Evolutionary conservation across 2,113 vertebrate genomes (phyloP).

Genomic region (Notarius quadriscutis): DNA sequence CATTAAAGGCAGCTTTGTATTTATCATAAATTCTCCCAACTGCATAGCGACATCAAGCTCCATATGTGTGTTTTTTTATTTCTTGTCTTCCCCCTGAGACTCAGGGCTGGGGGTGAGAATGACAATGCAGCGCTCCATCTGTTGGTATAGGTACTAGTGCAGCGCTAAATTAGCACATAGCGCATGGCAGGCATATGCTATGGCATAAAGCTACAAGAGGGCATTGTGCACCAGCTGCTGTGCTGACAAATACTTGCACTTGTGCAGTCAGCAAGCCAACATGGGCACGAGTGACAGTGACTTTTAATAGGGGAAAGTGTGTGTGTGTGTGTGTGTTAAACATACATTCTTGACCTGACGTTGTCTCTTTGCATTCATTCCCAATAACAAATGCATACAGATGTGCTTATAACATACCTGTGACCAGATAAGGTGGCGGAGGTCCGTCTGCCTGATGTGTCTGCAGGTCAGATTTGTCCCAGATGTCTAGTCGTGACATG

Average conservation of each 20-base stretch:
- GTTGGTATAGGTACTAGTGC: conserved; percentile 82
- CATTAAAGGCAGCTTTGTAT: conserved; percentile 75
- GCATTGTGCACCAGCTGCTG: conserved; percentile 93
- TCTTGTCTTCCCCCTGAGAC: conserved; percentile 74
- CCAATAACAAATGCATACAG: neutral
- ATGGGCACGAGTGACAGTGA: conserved; percentile 69
- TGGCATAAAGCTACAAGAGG: conserved; percentile 94
- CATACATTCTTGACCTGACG: neutral
- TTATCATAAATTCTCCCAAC: conserved; percentile 75
- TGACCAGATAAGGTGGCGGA: neutral
- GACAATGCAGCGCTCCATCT: conserved; percentile 95
- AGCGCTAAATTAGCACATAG: conserved; percentile 91
- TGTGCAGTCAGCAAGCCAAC: conserved; percentile 86
- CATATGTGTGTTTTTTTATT: conserved; percentile 95
- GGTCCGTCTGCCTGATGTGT: neutral
- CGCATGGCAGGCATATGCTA: conserved; percentile 94
- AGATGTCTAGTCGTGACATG: conserved; percentile 35
- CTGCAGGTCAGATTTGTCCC: conserved; percentile 22
- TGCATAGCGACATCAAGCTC: conserved; percentile 60
- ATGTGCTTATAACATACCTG: conserved; percentile 2
- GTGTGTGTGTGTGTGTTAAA: conserved; percentile 6
- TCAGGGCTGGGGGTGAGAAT: conserved; percentile 87
- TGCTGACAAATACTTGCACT: conserved; percentile 93
- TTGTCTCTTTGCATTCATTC: neutral
- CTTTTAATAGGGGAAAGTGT: neutral